Percentiles rank a stretch among this genome's conserved stretches.
Evolutionary conservation across 2,113 vertebrate genomes (phyloP).

Genomic region (Mormyrus iriodes): DNA sequence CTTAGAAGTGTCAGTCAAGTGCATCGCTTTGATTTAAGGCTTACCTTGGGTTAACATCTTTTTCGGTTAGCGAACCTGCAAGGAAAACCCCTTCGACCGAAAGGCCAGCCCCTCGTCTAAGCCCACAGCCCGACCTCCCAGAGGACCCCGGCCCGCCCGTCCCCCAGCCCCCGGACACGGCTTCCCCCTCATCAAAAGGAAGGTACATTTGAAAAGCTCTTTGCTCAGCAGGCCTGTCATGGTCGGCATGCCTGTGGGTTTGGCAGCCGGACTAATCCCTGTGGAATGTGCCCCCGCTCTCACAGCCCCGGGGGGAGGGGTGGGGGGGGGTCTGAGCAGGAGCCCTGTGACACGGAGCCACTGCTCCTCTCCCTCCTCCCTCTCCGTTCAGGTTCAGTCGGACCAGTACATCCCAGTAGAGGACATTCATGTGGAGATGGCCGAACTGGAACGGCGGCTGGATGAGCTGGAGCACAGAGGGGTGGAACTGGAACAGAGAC

Average conservation of each 20-base stretch:
- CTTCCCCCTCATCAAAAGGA: constrained; percentile 88
- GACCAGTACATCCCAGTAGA: constrained; percentile 71
- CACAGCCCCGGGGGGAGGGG: background rate
- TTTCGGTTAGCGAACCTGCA: constrained; percentile 69
- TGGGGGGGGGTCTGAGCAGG: background rate
- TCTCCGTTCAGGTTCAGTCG: constrained; percentile 69
- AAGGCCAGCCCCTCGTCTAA: constrained; percentile 65
- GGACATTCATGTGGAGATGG: constrained; percentile 73
- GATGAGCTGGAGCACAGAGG: constrained; percentile 75
- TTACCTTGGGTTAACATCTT: background rate
- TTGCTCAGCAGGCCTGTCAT: background rate
- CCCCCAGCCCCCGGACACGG: constrained; percentile 75
- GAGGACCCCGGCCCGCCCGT: constrained; percentile 65
- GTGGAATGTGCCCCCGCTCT: background rate
- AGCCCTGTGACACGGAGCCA: background rate
- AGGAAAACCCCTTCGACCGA: constrained; percentile 85
- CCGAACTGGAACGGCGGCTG: constrained; percentile 67
- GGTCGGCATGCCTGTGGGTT: background rate
- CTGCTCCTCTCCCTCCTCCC: background rate
- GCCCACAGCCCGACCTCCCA: constrained; percentile 61
- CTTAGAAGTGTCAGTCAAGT: background rate
- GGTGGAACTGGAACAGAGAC: constrained; percentile 72
- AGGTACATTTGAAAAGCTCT: constrained; percentile 60
- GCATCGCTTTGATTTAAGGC: no score
- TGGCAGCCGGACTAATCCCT: background rate